A percentile compares a stretch with the other conserved stretches of the same genome.
Conservation (phyloP, 1,140 invertebrate genomes). For the Papilio dardanus region DNA sequence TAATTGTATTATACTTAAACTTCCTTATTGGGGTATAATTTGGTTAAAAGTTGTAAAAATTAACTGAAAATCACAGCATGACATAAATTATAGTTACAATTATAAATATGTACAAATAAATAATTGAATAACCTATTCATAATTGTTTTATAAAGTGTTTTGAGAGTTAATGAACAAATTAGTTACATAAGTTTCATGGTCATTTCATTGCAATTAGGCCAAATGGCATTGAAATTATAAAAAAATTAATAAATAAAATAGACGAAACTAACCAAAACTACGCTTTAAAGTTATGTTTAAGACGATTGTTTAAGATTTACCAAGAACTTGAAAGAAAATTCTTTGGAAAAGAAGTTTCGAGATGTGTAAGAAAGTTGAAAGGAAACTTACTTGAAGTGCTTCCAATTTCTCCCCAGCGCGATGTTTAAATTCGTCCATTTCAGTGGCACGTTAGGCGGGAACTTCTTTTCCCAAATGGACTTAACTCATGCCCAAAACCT, state of each 20-base stretch:
- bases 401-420: conserved; percentile 72
- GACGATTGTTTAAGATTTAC: neutral
- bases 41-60: no score
- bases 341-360: neutral
- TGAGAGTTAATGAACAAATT: conserved; percentile 36
- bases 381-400: conserved; percentile 70
- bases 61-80: no score
- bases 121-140: neutral
- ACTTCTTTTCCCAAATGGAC: conserved; percentile 53
- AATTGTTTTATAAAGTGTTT: neutral
- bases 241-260: conserved; percentile 43
- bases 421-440: conserved; percentile 74
- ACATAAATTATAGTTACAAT: neutral
- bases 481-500: conserved; percentile 70
- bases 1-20: no score
- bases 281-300: neutral
- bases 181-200: conserved; percentile 69
- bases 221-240: conserved; percentile 48
- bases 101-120: neutral
- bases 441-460: conserved; percentile 51
- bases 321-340: neutral
- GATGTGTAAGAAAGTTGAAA: neutral
- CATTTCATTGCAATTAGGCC: conserved; percentile 42
- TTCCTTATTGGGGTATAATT: no score
- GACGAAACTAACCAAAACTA: neutral